Evolutionary conservation across 2,113 vertebrate genomes (phyloP), one percentile per base, ranked within the genome.

Genomic region (Corapipo altera): DNA sequence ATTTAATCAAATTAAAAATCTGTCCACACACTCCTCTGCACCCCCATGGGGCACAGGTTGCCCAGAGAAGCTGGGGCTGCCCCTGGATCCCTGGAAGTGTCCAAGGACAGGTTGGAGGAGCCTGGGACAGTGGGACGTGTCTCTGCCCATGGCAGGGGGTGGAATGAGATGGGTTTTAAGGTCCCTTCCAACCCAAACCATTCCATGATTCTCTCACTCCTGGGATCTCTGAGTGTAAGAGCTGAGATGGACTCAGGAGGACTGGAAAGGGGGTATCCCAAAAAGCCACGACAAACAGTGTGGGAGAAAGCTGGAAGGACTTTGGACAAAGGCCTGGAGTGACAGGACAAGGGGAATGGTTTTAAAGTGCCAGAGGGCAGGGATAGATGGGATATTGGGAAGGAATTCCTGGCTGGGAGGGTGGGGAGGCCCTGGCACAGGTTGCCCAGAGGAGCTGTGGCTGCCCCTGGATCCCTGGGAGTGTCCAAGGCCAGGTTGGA

Each of bases 31-130:
- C 41, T 17, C 28, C 70, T 11, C 9, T 48, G 12, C 39, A 33
- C 5, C 8, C 8, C 6, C 0, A 0, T 12, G 6, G 30, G 12
- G 15, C 15, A 58, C 15, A 17, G 55, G 15, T 6, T 58, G 33
- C 33, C 55, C 55, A n/a, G 55, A 15, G 33, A 58, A 58, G 55
- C 55, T 58, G 55, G n/a, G 55, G 55, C 33, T 58, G 55, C 20
- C 33, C 33, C 55, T 57, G 55, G 55, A n/a, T 58, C 55, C 55
- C 55, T n/a, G 55, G 33, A 9, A n/a, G 20, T n/a, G 33, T 58
- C 33, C 55, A n/a, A 58, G 33, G 20, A 5, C 55, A 58, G 55
- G 55, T 22, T 57, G 54, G 51, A 52, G 51, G 15, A 52, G 7
- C 33, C 33, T 58, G 55, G 55, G 55, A 3, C 3, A 6, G 33